Percentiles rank a stretch among this genome's conserved stretches.
Evolutionary conservation across 2,113 vertebrate species (phyloP).

Genomic region (Sinocyclocheilus grahami): DNA sequence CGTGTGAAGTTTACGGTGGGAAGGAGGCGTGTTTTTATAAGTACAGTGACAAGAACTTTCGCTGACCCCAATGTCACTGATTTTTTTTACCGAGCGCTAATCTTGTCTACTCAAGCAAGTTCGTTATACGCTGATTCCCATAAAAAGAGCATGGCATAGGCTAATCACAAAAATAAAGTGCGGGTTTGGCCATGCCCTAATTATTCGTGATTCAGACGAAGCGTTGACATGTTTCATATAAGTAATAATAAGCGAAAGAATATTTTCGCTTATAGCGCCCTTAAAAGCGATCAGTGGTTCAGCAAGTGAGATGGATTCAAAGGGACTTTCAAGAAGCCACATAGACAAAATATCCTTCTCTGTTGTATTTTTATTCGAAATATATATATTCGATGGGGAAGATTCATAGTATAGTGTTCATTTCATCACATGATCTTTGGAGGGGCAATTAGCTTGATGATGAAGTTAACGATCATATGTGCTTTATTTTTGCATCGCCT

Average conservation of each 20-base stretch:
- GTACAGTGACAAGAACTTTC: neutral
- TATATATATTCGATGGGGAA: neutral
- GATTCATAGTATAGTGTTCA: neutral
- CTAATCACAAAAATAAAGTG: neutral
- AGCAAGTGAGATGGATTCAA: neutral
- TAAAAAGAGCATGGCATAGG: slow-evolving; percentile 1
- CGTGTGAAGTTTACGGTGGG: slow-evolving; percentile 27
- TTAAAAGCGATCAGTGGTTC: neutral
- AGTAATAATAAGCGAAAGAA: neutral
- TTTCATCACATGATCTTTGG: neutral
- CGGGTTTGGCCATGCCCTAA: slow-evolving; percentile 13
- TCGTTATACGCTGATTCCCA: neutral
- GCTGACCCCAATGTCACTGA: neutral
- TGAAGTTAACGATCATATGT: neutral
- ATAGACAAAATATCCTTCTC: neutral
- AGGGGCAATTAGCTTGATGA: neutral
- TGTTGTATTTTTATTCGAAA: slow-evolving; percentile 51
- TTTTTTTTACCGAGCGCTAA: slow-evolving; percentile 6
- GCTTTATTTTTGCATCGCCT: neutral
- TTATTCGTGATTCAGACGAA: slow-evolving; percentile 15
- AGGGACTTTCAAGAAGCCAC: neutral
- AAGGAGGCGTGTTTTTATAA: slow-evolving; percentile 31
- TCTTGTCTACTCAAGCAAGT: slow-evolving; percentile 22
- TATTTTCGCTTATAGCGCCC: neutral
- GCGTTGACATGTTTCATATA: slow-evolving; percentile 1